Evolutionary conservation across 2,797 vertebrate genomes (phyloP).

Genomic region (Thamnophis elegans): DNA sequence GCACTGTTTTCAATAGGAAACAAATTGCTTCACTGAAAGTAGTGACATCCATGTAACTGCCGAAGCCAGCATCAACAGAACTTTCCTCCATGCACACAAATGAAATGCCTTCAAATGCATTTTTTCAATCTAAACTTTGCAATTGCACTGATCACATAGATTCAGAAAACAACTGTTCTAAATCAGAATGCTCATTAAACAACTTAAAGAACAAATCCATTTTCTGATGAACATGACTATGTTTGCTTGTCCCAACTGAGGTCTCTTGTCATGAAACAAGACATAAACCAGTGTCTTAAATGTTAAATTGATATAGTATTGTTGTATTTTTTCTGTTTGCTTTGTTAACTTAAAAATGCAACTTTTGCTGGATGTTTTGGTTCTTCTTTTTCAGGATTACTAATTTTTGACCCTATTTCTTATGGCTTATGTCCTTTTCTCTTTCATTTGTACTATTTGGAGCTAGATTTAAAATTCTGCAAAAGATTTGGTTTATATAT

Average conservation of each 20-base stretch:
- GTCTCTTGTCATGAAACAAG: neutral
- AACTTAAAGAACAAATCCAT: neutral
- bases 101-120: neutral
- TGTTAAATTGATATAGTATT: neutral
- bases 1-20: conserved; percentile 12
- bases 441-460: neutral
- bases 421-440: neutral
- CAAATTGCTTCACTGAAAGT: neutral
- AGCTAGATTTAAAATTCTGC: neutral
- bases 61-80: neutral
- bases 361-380: neutral
- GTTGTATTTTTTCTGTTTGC: neutral
- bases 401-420: neutral
- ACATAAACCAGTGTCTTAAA: neutral
- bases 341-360: neutral
- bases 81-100: neutral
- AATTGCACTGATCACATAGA: neutral
- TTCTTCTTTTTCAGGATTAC: neutral
- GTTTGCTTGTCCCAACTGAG: neutral
- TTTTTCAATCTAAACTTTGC: neutral
- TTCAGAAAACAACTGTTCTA: neutral
- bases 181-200: neutral
- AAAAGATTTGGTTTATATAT: neutral
- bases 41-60: neutral
- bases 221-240: neutral